Percentiles rank a stretch among this genome's conserved stretches.
These are phyloP conservation scores for Cyprinodon brontotheroides DNA, from an alignment of 2,113 vertebrate genomes.

Conservation along the genomic window DNA sequence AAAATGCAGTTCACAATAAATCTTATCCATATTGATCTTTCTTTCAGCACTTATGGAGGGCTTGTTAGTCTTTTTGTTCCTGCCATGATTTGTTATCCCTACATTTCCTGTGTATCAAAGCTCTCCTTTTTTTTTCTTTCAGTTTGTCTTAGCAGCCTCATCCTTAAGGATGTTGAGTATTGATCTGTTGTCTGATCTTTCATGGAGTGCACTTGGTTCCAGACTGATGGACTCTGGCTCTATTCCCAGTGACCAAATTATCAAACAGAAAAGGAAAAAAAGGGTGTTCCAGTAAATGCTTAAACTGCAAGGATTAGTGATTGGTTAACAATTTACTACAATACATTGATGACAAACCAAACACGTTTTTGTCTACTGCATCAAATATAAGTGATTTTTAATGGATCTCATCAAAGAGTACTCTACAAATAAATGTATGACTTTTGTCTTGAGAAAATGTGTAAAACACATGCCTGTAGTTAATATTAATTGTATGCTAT, in stretches of 20 bases:
- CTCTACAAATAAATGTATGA: conserved; percentile 15
- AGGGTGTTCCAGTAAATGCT: conserved; percentile 46
- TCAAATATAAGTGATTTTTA: neutral
- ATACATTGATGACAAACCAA: conserved; percentile 20
- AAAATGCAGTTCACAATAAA: conserved; percentile 29
- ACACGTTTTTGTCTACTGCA: neutral
- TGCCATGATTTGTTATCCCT: conserved; percentile 47
- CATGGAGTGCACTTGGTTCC: conserved; percentile 69
- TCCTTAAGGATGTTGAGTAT: conserved; percentile 76
- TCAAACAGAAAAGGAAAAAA: conserved; percentile 41
- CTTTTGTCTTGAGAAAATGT: conserved; percentile 14
- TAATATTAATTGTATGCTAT: conserved; percentile 28
- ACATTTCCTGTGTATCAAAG: conserved; percentile 57
- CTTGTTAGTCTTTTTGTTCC: conserved; percentile 49
- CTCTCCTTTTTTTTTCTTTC: conserved; percentile 53
- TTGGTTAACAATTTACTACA: conserved; percentile 11
- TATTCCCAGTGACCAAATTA: conserved; percentile 60
- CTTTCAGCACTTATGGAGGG: conserved; percentile 27
- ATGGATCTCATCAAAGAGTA: neutral
- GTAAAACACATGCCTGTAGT: conserved; percentile 38
- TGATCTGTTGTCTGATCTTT: conserved; percentile 78
- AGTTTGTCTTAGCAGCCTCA: conserved; percentile 70
- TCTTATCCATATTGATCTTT: conserved; percentile 38
- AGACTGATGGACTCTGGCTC: conserved; percentile 62
- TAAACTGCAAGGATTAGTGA: conserved; percentile 25